Base-by-base conservation (phyloP, 2,888 invertebrate genomes). In the Andricus curvator region DNA sequence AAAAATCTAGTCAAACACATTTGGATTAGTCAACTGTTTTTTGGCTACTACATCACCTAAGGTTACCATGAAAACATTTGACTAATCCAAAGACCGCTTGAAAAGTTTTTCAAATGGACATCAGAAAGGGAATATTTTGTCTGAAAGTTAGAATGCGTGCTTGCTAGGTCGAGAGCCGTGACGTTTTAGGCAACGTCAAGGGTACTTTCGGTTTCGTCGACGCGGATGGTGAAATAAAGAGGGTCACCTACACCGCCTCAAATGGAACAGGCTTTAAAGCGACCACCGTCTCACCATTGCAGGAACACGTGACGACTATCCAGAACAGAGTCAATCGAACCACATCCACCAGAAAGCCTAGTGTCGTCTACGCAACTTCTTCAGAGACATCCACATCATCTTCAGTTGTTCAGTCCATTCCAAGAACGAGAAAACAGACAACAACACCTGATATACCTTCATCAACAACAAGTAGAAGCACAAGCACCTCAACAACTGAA, bases 141-240 rank as follows among this genome's bases (percentile, higher is more conserved):
- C 80, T 83, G 68, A 83, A 83, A 70, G 80, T 64, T 77, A 78
- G 79, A 68, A 79, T 82, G 78, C 80, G 86, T 85, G 81, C 87
- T 89, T 88, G 84, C 70, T 84, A 93, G 92, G 96, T 97, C 81
- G 97, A 97, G 93, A 97, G 96, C 88, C 94, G 97, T 83, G 96
- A 96, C 92, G 96, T 96, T 74, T 93, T 95, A 83, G 97, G 97
- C 13, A 96, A 96, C 91, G 96, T 97, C 84, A 97, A 96, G 92
- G 97, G 97, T 64, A 97, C 97, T 78, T 97, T 96, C 89, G 97
- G 97, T 66, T 97, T 96, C 91, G 94, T 97, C 76, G 97, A 97
- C 89, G 95, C 95, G 80, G 94, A 95, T 89, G 97, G 97, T 11
- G 95, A 96, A 90, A 95, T 97, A 80, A 97, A 97, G 93, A 94